Conservation (phyloP, 2,888 invertebrate genomes). For the Gonocerus acuteangulatus region DNA sequence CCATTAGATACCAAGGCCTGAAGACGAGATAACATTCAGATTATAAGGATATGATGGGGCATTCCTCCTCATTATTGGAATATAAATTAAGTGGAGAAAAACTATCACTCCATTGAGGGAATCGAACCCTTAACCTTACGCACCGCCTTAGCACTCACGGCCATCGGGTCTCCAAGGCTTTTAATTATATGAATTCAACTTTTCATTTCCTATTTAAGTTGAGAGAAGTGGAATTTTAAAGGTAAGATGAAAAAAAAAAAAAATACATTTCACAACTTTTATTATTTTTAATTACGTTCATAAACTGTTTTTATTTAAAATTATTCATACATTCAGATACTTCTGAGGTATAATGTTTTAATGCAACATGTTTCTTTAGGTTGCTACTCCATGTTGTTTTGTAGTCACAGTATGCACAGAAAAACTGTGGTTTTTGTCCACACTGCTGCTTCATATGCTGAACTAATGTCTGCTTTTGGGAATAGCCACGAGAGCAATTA, state of each 20-base stretch:
- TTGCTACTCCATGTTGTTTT: neutral
- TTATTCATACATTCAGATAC: neutral
- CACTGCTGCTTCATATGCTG: constrained; percentile 23
- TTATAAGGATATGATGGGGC: too few species aligned
- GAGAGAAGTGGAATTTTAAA: neutral
- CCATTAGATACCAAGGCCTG: too few species aligned
- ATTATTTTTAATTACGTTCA: neutral
- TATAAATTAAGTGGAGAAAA: too few species aligned
- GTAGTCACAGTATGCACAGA: neutral
- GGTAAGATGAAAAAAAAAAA: neutral
- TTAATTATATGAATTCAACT: too few species aligned
- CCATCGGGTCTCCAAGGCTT: too few species aligned
- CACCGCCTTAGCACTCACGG: too few species aligned
- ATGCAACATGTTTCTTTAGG: neutral
- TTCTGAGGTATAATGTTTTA: neutral
- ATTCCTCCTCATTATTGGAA: too few species aligned
- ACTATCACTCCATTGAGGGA: too few species aligned
- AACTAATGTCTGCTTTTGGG: constrained; percentile 5
- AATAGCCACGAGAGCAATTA: constrained; percentile 31
- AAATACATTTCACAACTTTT: neutral
- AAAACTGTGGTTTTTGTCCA: constrained; percentile 20
- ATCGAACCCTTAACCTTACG: too few species aligned
- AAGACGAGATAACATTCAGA: too few species aligned
- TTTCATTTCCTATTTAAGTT: too few species aligned
- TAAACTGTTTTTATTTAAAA: neutral